Conservation (phyloP, 2,888 invertebrate genomes). For the Caenorhabditis parvicauda region DNA sequence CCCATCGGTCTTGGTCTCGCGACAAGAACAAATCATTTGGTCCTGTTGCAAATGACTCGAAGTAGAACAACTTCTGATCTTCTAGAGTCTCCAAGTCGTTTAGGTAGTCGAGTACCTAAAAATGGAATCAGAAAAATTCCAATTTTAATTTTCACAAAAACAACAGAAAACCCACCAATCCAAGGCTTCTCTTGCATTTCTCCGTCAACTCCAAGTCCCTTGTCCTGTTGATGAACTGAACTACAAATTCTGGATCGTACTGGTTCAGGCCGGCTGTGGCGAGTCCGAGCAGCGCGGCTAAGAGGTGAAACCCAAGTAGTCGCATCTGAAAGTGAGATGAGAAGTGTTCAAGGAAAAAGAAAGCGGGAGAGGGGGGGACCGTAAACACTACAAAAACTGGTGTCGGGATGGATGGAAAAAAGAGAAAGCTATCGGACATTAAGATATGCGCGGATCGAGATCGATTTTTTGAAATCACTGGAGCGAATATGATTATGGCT, state of each 20-base stretch:
- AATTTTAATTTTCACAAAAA: not conserved
- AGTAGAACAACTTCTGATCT: constrained; percentile 54
- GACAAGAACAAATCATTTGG: constrained; percentile 40
- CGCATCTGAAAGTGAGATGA: constrained; percentile 8
- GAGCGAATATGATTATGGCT: too few species aligned
- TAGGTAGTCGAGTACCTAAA: constrained; percentile 48
- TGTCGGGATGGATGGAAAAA: too few species aligned
- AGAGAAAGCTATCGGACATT: too few species aligned
- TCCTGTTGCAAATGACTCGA: constrained; percentile 52
- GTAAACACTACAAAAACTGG: too few species aligned
- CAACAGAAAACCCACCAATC: constrained; percentile 28
- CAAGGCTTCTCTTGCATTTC: constrained; percentile 43
- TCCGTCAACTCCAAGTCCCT: constrained; percentile 30
- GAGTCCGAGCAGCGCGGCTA: constrained; percentile 12
- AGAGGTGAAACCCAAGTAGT: constrained; percentile 18
- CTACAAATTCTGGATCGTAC: constrained; percentile 32
- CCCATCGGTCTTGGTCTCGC: constrained; percentile 59
- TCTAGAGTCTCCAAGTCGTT: constrained; percentile 51
- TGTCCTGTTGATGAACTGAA: constrained; percentile 33
- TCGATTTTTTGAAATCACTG: too few species aligned
- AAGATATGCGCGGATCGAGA: too few species aligned
- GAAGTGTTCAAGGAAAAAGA: not conserved
- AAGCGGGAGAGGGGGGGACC: constrained; percentile 9
- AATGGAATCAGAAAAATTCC: constrained; percentile 8
- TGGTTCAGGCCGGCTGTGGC: constrained; percentile 24